Base-by-base conservation (phyloP, 1,140 invertebrate genomes). In the Melipona quadrifasciata region DNA sequence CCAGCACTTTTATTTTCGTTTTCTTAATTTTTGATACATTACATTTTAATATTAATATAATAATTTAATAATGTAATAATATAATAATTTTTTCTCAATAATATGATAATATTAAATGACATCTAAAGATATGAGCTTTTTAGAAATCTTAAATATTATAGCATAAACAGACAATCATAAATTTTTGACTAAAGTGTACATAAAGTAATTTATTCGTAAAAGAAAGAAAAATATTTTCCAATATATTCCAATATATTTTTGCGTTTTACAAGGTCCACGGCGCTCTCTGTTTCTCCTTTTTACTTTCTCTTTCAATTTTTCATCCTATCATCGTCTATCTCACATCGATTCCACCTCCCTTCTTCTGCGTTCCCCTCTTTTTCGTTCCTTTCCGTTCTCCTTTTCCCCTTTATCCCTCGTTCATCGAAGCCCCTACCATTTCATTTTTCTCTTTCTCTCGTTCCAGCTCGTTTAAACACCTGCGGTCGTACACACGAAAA, bases 291-390 rank as follows among this genome's bases (percentile, higher is more conserved):
- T 74, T 78, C 47, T 61, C 81, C 51, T 83, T 83, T 83, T 83
- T 83, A 83, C 81, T 83, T 83, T 83, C 81, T 83, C 81, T 83
- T 83, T 83, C 81, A 83, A 83, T 83, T 83, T 83, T 83, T 83
- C 81, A 83, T 83, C 65, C 51, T 53, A 14, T 83, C 74, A 70
- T 78, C 81, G 58, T 53, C 65, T 70, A 24, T 55, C 31, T 34
- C 16, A 17, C 5, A 79, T 34, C 57, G 27, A 67, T 55, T 24
- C 53, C 14, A 51, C 3, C 19, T 39, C 39, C n/a, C 75, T 17
- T 1, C 34, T 4, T 2, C 1, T 31, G 0, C 12, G 24, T 16
- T 55, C n/a, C 1, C 57, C 24, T 72, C 58, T 34, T 58, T 67
- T 58, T 39, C 61, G 19, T 58, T 64, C 39, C 47, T 51, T 74